Evolutionary conservation across 2,797 vertebrate genomes (phyloP).

Genomic region (Morelia viridis): DNA sequence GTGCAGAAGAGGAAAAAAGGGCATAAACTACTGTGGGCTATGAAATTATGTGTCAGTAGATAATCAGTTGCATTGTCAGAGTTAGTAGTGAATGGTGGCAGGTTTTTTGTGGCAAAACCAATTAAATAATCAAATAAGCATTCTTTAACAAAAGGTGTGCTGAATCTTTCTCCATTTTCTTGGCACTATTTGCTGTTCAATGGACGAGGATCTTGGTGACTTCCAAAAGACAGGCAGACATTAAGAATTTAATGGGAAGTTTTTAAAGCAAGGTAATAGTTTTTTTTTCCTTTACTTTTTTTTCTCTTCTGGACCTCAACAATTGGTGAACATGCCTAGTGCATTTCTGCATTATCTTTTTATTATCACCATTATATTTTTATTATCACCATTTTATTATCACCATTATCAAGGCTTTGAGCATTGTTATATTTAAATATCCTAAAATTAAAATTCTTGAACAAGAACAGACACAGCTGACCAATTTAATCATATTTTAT

Average conservation of each 20-base stretch:
- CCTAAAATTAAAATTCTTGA: background rate
- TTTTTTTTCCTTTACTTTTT: background rate
- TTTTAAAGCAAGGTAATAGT: background rate
- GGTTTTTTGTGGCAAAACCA: background rate
- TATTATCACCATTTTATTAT: background rate
- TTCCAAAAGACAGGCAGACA: background rate
- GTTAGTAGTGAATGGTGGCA: background rate
- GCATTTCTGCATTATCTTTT: background rate
- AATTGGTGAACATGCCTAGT: background rate
- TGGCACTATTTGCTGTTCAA: background rate
- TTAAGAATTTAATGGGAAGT: background rate
- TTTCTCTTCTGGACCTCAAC: background rate
- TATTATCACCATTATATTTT: background rate
- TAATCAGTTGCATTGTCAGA: background rate
- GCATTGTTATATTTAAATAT: background rate
- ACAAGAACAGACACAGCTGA: background rate
- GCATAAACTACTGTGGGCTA: background rate
- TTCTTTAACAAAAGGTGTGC: background rate
- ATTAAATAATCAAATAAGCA: background rate
- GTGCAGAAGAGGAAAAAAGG: background rate
- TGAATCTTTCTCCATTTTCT: background rate
- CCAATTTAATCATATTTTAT: background rate
- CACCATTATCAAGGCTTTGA: background rate
- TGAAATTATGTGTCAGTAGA: background rate
- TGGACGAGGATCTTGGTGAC: background rate